Evolutionary conservation across 2,113 vertebrate species (phyloP), one percentile per base, ranked within the genome.

Genomic region (Eretmochelys imbricata): DNA sequence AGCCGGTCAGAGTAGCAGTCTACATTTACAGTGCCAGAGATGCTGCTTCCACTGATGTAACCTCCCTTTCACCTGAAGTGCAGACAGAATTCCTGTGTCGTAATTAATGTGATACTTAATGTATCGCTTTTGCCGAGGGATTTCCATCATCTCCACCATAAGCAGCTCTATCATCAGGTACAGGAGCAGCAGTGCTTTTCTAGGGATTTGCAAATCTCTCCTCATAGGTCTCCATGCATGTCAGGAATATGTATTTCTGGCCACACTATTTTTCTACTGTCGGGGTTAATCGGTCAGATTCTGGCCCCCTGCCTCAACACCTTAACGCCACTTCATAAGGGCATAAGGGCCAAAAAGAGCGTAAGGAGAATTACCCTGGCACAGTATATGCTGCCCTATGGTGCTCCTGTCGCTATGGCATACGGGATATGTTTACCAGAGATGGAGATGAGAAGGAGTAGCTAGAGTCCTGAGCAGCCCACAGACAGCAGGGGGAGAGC

Each of bases 131-230:
- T 93, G 94, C 84, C 78, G 84, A 93, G 95, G 83, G 93, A 93
- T 80, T 65, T 91, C 3, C 81, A 62, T 50, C 85, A 90, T 91
- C 53, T 88, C 55, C 53, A 89, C 25, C 2, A 88, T 14, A 54
- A 84, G 84, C 49, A 95, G 94, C 80, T 96, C 96, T 97, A 82
- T 50, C 72, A 91, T 89, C 89, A 89, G 59, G 59, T 89, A 55
- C 88, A 38, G 82, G 55, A 93, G 85, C 7, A 69, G 6, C 16
- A 69, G n/a, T 69, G 31, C 7, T 69, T 62, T 69, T 69, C 16
- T 19, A 16, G 85, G 17, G 24, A 46, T 76, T 76, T 46, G 22
- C 72, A 46, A 76, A 76, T 12, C n/a, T 94, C 80, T 95, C 82
- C 87, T 80, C 57, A 81, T 16, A 57, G 90, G 76, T 82, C 85